A percentile compares a stretch with the other conserved stretches of the same genome.
Evolutionary conservation across 2,888 invertebrate species (phyloP).

Genomic region (Ichneumoninae sp.): DNA sequence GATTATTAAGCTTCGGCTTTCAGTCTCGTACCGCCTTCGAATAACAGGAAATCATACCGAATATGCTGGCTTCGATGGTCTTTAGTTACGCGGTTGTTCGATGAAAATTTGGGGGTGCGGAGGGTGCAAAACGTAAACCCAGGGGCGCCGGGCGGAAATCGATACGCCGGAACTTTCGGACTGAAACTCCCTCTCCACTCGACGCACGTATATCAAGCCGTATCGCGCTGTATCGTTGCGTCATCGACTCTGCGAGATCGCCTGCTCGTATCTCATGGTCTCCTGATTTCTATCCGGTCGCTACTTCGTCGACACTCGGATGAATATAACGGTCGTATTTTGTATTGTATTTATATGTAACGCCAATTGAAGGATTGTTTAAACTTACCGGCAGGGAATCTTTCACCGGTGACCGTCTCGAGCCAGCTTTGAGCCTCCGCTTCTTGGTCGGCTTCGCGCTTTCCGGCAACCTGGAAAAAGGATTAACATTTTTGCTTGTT

Average conservation of each 20-base stretch:
- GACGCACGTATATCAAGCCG: background rate
- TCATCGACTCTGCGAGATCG: background rate
- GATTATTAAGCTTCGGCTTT: conserved; percentile 70
- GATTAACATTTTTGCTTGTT: background rate
- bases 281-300: conserved; percentile 66
- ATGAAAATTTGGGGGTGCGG: conserved; percentile 43
- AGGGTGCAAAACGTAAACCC: background rate
- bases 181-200: background rate
- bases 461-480: conserved; percentile 89
- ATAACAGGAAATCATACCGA: conserved; percentile 73
- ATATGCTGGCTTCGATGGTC: conserved; percentile 44
- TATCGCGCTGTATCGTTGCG: background rate
- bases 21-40: conserved; percentile 76
- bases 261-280: conserved; percentile 53
- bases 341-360: background rate
- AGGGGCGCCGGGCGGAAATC: conserved; percentile 39
- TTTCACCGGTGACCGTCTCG: conserved; percentile 91
- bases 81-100: conserved; percentile 33
- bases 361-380: background rate
- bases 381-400: conserved; percentile 87
- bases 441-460: conserved; percentile 92
- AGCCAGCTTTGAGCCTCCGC: conserved; percentile 94
- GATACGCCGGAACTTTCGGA: conserved; percentile 20
- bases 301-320: conserved; percentile 52
- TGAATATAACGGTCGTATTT: conserved; percentile 12